A percentile compares a stretch with the other conserved stretches of the same genome.
Evolutionary conservation across 1,140 invertebrate genomes (phyloP).

Genomic region (Aricia agestis): DNA sequence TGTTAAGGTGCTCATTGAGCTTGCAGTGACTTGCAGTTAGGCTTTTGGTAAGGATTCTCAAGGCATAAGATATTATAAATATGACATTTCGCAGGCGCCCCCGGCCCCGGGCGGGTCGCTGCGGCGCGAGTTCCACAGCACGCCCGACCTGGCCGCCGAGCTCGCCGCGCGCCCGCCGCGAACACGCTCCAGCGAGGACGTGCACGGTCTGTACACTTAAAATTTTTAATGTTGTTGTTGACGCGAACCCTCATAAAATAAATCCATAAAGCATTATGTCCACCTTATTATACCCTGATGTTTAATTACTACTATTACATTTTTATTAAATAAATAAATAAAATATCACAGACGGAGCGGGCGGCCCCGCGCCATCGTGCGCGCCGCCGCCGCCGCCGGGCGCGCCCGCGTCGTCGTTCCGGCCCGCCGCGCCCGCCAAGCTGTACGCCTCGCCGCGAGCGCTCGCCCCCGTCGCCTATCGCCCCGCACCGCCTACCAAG

Average conservation of each 20-base stretch:
- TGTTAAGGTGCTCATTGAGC: too few species aligned
- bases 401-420: slow-evolving; percentile 86
- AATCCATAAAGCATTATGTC: too few species aligned
- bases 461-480: slow-evolving; percentile 87
- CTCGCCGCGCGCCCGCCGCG: slow-evolving; percentile 49
- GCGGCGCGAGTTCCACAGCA: slow-evolving; percentile 91
- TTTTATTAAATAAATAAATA: too few species aligned
- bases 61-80: too few species aligned
- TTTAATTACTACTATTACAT: too few species aligned
- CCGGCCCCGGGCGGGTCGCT: slow-evolving; percentile 72
- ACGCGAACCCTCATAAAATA: too few species aligned
- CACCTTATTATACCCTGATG: too few species aligned
- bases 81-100: slow-evolving; percentile 38
- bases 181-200: slow-evolving; percentile 86
- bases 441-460: slow-evolving; percentile 92
- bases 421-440: slow-evolving; percentile 88
- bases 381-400: slow-evolving; percentile 78
- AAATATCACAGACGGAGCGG: slow-evolving; percentile 73
- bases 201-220: slow-evolving; percentile 73
- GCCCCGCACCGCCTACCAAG: slow-evolving; percentile 43
- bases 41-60: too few species aligned
- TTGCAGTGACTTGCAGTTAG: too few species aligned
- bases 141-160: slow-evolving; percentile 84
- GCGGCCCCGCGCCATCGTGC: slow-evolving; percentile 79
- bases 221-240: too few species aligned